phyloP scores from a whole-genome alignment of 2,797 vertebrate species.

The Myotis daubentonii region DNA sequence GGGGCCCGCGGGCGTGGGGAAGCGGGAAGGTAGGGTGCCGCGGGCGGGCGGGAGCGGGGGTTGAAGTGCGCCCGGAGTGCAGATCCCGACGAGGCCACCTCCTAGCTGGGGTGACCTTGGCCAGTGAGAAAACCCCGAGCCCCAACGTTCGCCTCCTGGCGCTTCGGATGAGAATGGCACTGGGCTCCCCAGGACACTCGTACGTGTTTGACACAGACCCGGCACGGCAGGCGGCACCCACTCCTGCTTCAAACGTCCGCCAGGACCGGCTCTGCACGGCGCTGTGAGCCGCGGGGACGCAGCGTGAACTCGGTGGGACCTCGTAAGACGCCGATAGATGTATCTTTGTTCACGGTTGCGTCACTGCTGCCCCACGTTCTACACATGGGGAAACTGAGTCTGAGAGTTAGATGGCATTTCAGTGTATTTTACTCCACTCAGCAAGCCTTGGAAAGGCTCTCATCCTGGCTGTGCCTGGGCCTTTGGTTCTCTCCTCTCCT shows the following conservation, averaged over 20 bases:
- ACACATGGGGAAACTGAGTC: not conserved
- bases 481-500: not conserved
- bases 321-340: not conserved
- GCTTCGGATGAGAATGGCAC: not conserved
- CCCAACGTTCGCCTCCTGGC: not conserved
- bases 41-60: too few species aligned
- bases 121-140: not conserved
- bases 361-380: not conserved
- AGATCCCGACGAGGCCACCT: not conserved
- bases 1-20: not conserved
- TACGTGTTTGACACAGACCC: not conserved
- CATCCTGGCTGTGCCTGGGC: not conserved
- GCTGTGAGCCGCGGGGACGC: accelerated
- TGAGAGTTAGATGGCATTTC: not conserved
- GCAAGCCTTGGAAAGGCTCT: not conserved
- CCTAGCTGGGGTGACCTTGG: not conserved
- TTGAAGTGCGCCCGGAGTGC: not conserved
- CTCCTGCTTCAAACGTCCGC: not conserved
- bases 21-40: not conserved
- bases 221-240: not conserved
- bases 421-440: not conserved
- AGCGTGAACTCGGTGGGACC: not conserved
- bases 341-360: not conserved
- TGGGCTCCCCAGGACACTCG: not conserved
- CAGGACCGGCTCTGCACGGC: not conserved